Evolutionary conservation across 2,797 vertebrate genomes (phyloP).

Genomic region (Falco cherrug): DNA sequence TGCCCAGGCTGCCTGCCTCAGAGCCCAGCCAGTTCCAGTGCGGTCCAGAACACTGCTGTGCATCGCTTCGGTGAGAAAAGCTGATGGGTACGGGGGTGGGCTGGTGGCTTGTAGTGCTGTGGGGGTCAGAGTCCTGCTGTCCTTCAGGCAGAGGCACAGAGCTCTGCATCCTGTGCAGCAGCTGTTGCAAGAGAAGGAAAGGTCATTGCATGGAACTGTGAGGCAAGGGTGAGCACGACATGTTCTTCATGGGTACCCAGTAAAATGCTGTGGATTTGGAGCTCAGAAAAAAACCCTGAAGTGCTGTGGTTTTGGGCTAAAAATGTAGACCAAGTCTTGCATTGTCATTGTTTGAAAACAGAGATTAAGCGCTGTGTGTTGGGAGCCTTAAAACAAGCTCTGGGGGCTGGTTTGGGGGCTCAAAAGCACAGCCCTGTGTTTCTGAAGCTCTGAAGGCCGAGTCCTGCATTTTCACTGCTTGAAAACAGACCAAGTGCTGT

Average conservation of each 20-base stretch:
- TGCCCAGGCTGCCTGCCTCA: background rate
- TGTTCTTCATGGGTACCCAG: background rate
- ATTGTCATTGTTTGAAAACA: no score
- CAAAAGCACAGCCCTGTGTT: background rate
- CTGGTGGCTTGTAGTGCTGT: background rate
- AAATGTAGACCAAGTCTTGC: no score
- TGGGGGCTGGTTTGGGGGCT: background rate
- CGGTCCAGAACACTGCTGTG: background rate
- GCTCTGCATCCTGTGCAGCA: background rate
- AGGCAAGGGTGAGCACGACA: background rate
- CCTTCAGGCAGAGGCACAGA: background rate
- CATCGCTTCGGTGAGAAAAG: background rate
- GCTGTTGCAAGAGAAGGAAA: background rate
- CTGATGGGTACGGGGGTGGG: background rate
- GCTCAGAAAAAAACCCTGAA: background rate
- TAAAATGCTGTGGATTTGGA: background rate
- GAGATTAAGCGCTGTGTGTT: no score
- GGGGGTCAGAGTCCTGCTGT: background rate
- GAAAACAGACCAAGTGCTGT: background rate
- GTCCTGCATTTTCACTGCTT: background rate
- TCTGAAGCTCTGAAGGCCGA: background rate
- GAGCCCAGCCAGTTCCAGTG: background rate
- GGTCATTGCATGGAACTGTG: no score
- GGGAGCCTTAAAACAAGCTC: background rate
- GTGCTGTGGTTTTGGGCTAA: background rate